These are phyloP conservation scores for Nudaria mundana DNA, from an alignment of 2,888 invertebrate species.

Conservation along the genomic window DNA sequence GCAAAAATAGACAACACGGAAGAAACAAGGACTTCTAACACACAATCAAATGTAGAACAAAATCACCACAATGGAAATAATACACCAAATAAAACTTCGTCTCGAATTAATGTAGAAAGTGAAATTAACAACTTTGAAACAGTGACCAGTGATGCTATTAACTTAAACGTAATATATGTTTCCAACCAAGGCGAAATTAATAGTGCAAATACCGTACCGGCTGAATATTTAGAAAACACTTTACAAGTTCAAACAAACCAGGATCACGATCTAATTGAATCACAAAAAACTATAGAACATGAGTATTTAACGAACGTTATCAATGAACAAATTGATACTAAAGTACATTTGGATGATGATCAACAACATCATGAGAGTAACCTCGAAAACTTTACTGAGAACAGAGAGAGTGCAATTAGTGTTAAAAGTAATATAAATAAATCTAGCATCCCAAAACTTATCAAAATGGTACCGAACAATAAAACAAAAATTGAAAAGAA, in stretches of 20 bases:
- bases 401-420: constrained; percentile 10
- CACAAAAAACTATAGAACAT: not conserved
- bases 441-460: constrained; percentile 70
- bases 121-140: not conserved
- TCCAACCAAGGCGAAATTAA: not conserved
- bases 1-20: constrained; percentile 45
- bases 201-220: not conserved
- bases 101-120: not conserved
- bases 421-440: constrained; percentile 34
- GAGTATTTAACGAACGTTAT: too few species aligned
- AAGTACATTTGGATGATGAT: constrained; percentile 1
- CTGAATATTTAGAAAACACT: constrained; percentile 1
- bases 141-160: not conserved
- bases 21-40: not conserved
- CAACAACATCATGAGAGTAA: constrained; percentile 1
- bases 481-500: constrained; percentile 61
- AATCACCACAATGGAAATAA: not conserved
- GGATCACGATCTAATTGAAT: not conserved
- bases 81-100: not conserved
- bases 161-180: not conserved
- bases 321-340: constrained; percentile 1
- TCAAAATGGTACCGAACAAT: constrained; percentile 50
- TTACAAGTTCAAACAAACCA: constrained; percentile 1
- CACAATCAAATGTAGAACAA: not conserved
- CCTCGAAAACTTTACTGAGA: constrained; percentile 2